These are phyloP conservation scores for Pollenia angustigena DNA, from an alignment of 2,888 invertebrate genomes.

Conservation along the genomic window DNA sequence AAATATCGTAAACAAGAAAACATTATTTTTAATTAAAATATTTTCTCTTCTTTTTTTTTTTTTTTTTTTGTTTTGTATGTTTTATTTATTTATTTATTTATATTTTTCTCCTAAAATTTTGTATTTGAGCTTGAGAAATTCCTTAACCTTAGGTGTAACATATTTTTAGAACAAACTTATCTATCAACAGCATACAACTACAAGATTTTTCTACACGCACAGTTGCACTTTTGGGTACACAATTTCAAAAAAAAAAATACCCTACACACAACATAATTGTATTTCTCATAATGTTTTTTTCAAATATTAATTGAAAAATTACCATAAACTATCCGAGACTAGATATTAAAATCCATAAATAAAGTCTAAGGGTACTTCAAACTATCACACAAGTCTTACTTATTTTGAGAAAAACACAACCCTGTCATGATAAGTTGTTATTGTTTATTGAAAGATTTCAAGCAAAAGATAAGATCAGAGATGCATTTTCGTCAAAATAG, in stretches of 20 bases:
- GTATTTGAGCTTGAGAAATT: conserved; percentile 8
- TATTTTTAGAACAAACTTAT: conserved; percentile 2
- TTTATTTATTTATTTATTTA: neutral
- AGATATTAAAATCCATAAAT: too few relatives aligned
- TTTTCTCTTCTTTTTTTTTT: conserved; percentile 36
- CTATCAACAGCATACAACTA: neutral
- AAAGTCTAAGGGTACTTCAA: too few relatives aligned
- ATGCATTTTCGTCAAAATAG: too few relatives aligned
- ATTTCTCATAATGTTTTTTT: too few relatives aligned
- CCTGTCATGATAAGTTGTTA: too few relatives aligned
- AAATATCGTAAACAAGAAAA: conserved; percentile 30
- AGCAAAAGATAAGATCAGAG: too few relatives aligned
- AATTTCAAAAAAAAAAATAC: neutral
- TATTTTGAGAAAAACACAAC: too few relatives aligned
- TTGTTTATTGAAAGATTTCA: too few relatives aligned
- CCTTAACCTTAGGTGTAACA: conserved; percentile 40
- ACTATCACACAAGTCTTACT: too few relatives aligned
- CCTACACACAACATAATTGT: too few relatives aligned
- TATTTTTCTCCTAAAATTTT: conserved; percentile 20
- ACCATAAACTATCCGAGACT: too few relatives aligned
- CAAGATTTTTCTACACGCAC: conserved; percentile 20
- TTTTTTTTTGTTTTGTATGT: neutral
- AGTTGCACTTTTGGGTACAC: conserved; percentile 42
- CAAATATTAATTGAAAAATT: too few relatives aligned
- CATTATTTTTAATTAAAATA: conserved; percentile 69